These are phyloP conservation scores for Chionis minor DNA, from an alignment of 2,113 vertebrate genomes.

Conservation along the genomic window DNA sequence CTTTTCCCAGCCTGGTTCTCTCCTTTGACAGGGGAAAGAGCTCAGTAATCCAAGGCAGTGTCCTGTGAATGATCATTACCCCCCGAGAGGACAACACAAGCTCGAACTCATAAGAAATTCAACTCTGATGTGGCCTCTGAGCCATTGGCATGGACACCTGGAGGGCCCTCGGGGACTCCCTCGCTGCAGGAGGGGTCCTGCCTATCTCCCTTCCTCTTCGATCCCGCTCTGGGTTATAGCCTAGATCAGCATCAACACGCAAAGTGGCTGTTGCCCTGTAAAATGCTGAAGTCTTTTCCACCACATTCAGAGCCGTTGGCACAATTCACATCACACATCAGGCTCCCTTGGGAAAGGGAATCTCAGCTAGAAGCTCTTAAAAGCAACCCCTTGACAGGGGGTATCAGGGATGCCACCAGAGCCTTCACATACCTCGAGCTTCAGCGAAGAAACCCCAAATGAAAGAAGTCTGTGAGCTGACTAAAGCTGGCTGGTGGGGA, in stretches of 20 bases:
- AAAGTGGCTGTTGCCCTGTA: background rate
- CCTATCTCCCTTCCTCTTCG: background rate
- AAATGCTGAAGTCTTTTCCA: background rate
- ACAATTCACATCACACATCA: background rate
- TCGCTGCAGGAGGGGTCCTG: background rate
- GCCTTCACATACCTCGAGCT: rapidly evolving
- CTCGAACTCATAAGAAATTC: background rate
- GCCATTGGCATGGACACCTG: rapidly evolving
- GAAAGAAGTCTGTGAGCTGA: background rate
- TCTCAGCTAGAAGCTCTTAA: background rate
- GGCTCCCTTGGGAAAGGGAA: background rate
- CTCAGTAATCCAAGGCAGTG: background rate
- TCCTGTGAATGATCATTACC: background rate
- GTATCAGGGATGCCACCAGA: background rate
- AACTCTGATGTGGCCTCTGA: background rate
- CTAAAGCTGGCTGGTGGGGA: background rate
- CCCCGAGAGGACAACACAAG: background rate
- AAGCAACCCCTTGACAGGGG: background rate
- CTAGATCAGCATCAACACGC: background rate
- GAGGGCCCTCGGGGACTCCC: background rate
- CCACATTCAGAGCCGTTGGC: background rate
- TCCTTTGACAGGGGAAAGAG: background rate
- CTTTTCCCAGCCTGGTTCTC: background rate
- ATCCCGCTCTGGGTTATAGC: background rate
- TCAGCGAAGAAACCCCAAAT: background rate